These are phyloP conservation scores for Lycophotia porphyrea DNA, from an alignment of 2,888 invertebrate species.

Conservation along the genomic window DNA sequence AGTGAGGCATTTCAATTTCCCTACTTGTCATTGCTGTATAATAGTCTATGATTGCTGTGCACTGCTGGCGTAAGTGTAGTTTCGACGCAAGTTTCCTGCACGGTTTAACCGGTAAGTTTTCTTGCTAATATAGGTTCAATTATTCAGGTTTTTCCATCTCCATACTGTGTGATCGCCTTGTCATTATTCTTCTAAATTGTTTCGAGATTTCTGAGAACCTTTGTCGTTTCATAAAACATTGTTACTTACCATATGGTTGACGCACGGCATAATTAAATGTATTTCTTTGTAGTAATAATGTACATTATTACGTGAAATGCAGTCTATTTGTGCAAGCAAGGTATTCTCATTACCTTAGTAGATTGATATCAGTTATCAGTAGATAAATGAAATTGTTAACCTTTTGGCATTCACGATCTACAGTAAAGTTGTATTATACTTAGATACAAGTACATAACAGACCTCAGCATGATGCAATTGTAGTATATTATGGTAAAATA, in stretches of 20 bases:
- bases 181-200: not conserved
- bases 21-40: slow-evolving; percentile 13
- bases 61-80: not conserved
- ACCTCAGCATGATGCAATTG: slow-evolving; percentile 24
- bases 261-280: slow-evolving; percentile 5
- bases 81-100: slow-evolving; percentile 18
- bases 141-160: not conserved
- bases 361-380: not conserved
- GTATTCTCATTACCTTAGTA: not conserved
- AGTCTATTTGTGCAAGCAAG: not conserved
- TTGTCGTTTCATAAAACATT: fast-evolving
- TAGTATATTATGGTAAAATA: slow-evolving; percentile 4
- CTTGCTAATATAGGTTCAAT: not conserved
- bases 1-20: not conserved
- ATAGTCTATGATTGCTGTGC: too few species aligned
- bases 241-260: slow-evolving; percentile 27
- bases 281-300: not conserved
- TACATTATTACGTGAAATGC: not conserved
- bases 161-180: not conserved
- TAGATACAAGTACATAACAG: not conserved
- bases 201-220: not conserved
- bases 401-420: not conserved
- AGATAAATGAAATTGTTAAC: not conserved
- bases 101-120: slow-evolving; percentile 23
- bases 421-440: not conserved